Evolutionary conservation across 37 sponge, comb jelly and placozoan genomes (phyloP).

Genomic region (Sycon ciliatum): DNA sequence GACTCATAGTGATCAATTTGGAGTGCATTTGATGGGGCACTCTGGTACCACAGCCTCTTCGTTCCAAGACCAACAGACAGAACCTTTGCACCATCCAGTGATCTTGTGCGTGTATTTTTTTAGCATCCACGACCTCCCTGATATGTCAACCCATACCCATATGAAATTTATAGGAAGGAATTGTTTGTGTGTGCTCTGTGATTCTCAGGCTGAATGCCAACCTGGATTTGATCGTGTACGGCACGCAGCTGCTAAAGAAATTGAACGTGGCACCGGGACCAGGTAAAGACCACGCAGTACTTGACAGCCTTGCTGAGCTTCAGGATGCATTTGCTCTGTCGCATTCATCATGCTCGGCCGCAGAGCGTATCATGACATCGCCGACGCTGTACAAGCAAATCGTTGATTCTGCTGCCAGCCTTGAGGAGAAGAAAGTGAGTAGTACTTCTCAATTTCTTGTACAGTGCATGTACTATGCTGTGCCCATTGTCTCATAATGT

Average conservation of each 20-base stretch:
- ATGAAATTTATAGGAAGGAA: too few species aligned
- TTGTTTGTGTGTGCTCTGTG: too few species aligned
- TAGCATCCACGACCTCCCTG: too few species aligned
- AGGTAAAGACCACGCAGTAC: slow-evolving; percentile 26
- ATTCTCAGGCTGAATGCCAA: slow-evolving; percentile 66
- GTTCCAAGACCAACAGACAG: too few species aligned
- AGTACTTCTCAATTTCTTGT: neutral
- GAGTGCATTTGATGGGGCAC: too few species aligned
- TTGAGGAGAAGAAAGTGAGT: slow-evolving; percentile 14
- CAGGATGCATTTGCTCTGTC: slow-evolving; percentile 51
- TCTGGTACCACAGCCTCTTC: too few species aligned
- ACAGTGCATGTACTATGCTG: neutral
- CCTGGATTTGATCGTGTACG: slow-evolving; percentile 71
- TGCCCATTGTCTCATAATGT: neutral
- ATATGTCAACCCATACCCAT: too few species aligned
- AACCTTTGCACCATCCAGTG: too few species aligned
- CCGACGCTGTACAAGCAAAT: slow-evolving; percentile 37
- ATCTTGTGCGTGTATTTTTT: too few species aligned
- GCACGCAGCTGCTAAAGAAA: slow-evolving; percentile 33
- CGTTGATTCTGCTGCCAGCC: slow-evolving; percentile 26
- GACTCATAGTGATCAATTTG: too few species aligned
- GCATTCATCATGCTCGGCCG: slow-evolving; percentile 63
- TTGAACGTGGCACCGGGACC: slow-evolving; percentile 23
- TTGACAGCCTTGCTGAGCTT: slow-evolving; percentile 36
- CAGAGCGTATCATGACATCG: slow-evolving; percentile 50